Evolutionary conservation across 2,113 vertebrate species (phyloP).

Genomic region (Benitochromis conjunctus): DNA sequence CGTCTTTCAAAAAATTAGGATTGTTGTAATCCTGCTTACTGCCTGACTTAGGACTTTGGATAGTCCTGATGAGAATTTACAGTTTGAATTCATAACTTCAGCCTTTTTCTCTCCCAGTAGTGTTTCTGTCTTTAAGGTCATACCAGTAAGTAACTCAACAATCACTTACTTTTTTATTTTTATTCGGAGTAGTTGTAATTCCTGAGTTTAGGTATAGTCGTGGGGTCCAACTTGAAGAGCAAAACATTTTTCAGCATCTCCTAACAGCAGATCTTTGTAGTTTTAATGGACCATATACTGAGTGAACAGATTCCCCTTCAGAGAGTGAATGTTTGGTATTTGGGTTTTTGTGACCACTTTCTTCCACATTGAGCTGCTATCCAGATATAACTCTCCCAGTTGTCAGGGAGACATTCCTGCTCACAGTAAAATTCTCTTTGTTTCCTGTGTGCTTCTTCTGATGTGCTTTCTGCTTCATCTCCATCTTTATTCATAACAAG

Average conservation of each 20-base stretch:
- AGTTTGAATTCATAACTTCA: neutral
- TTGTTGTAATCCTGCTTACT: neutral
- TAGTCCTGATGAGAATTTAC: neutral
- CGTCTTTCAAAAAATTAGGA: neutral
- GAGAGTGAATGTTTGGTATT: slow-evolving; percentile 13
- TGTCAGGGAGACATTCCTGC: slow-evolving; percentile 52
- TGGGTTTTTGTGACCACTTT: slow-evolving; percentile 44
- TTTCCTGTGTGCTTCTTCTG: neutral
- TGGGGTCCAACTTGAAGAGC: neutral
- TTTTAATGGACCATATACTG: neutral
- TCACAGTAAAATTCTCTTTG: neutral
- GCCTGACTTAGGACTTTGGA: neutral
- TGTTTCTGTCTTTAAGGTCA: neutral
- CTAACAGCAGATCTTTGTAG: neutral
- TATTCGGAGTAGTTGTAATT: neutral
- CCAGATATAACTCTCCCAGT: slow-evolving; percentile 57
- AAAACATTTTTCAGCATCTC: neutral
- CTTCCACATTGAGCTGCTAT: neutral
- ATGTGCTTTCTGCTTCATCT: neutral
- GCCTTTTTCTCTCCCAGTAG: neutral
- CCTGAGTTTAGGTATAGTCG: neutral
- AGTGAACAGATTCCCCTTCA: neutral
- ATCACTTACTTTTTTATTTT: neutral
- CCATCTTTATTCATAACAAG: neutral
- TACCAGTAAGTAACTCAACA: neutral